phyloP scores from a whole-genome alignment of 1,140 invertebrate genomes.

The Aphis gossypii region DNA sequence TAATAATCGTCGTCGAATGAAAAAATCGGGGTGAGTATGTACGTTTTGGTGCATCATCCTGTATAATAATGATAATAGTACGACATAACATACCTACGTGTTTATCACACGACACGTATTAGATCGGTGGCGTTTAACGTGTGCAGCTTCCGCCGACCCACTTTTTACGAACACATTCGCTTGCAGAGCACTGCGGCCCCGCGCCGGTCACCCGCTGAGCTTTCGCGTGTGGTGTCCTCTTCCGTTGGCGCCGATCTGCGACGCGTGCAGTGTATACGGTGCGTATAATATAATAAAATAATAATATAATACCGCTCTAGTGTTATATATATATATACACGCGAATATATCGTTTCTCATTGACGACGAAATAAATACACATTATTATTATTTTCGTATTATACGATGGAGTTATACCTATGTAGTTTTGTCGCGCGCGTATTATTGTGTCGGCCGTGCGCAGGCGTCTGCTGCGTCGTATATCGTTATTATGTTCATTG shows the following conservation, averaged over 20 bases:
- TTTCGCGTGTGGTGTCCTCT: slow-evolving; percentile 13
- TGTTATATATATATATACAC: too few relatives aligned
- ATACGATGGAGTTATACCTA: neutral
- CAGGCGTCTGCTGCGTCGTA: neutral
- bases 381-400: neutral
- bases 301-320: neutral
- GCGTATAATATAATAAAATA: neutral
- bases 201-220: slow-evolving; percentile 22
- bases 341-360: neutral
- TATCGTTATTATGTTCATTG: neutral
- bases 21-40: too few relatives aligned
- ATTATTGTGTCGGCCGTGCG: neutral
- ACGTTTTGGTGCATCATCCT: too few relatives aligned
- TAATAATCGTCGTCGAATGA: too few relatives aligned
- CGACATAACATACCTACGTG: neutral
- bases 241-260: neutral
- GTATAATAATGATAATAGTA: neutral
- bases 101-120: neutral
- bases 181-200: neutral
- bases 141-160: neutral
- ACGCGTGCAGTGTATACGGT: neutral
- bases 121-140: neutral
- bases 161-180: neutral
- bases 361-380: slow-evolving; percentile 5
- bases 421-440: neutral